These are phyloP conservation scores for Jordanella pulchra DNA, from an alignment of 2,797 vertebrate genomes.

Conservation along the genomic window DNA sequence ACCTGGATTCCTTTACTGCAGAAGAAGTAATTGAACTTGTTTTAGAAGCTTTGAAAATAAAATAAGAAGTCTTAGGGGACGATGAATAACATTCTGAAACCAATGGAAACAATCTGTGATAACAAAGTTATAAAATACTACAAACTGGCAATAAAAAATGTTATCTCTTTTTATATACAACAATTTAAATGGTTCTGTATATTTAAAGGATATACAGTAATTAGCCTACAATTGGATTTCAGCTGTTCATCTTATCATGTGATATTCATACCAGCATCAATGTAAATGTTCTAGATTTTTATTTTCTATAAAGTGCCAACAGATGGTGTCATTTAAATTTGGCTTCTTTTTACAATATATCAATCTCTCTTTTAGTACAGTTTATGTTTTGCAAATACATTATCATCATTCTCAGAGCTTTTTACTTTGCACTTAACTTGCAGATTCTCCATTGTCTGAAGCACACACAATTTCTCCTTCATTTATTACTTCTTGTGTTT, in stretches of 20 bases:
- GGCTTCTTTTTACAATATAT: slow-evolving; percentile 4
- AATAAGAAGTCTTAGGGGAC: slow-evolving; percentile 12
- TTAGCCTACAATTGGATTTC: slow-evolving; percentile 15
- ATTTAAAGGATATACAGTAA: slow-evolving; percentile 12
- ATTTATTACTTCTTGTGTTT: neutral
- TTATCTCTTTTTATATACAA: neutral
- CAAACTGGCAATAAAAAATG: neutral
- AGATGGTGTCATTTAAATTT: neutral
- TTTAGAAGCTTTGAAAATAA: slow-evolving; percentile 25
- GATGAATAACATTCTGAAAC: slow-evolving; percentile 5
- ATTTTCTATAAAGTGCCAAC: neutral
- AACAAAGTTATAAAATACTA: slow-evolving; percentile 1
- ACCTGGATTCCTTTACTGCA: neutral
- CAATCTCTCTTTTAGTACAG: neutral
- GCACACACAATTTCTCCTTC: slow-evolving; percentile 24
- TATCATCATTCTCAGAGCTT: slow-evolving; percentile 9
- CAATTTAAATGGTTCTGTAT: neutral
- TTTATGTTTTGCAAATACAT: neutral
- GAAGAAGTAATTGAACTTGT: slow-evolving; percentile 5
- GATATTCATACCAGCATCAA: slow-evolving; percentile 12
- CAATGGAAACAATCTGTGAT: slow-evolving; percentile 9
- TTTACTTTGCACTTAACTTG: slow-evolving; percentile 20
- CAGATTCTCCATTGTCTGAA: slow-evolving; percentile 4
- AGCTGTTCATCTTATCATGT: slow-evolving; percentile 1
- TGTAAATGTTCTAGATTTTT: slow-evolving; percentile 17